phyloP scores from a whole-genome alignment of 2,888 invertebrate genomes.

The Apomyelois bistriatella region DNA sequence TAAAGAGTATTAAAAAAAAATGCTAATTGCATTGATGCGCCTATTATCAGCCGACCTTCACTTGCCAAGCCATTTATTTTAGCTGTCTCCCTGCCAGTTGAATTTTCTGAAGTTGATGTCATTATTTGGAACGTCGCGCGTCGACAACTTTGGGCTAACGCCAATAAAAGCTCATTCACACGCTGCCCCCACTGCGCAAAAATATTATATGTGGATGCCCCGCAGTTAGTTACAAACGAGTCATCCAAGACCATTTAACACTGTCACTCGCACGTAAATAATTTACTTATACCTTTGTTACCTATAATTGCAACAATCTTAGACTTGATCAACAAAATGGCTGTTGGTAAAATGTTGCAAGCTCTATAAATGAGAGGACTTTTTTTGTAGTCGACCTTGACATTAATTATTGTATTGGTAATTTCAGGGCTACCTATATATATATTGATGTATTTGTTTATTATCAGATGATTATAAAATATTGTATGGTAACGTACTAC shows the following conservation, averaged over 20 bases:
- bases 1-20: too few relatives aligned
- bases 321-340: slow-evolving; percentile 10
- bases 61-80: not conserved
- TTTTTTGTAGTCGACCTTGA: slow-evolving; percentile 26
- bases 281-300: slow-evolving; percentile 8
- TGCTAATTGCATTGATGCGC: too few relatives aligned
- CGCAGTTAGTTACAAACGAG: slow-evolving; percentile 17
- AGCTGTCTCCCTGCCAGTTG: slow-evolving; percentile 15
- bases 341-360: slow-evolving; percentile 18
- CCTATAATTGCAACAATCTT: slow-evolving; percentile 10
- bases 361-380: slow-evolving; percentile 19
- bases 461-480: too few relatives aligned
- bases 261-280: slow-evolving; percentile 17
- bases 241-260: slow-evolving; percentile 20
- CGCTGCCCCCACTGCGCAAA: slow-evolving; percentile 47
- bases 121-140: slow-evolving; percentile 37
- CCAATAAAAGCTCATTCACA: slow-evolving; percentile 74
- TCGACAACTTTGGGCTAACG: slow-evolving; percentile 61
- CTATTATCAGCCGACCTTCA: not conserved
- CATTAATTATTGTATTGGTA: slow-evolving; percentile 15
- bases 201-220: slow-evolving; percentile 41
- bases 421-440: not conserved
- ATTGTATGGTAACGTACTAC: too few relatives aligned
- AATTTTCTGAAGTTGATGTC: slow-evolving; percentile 46
- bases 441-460: too few relatives aligned